These are phyloP conservation scores for Pangasianodon gigas DNA, from an alignment of 2,113 vertebrate genomes.

Conservation along the genomic window DNA sequence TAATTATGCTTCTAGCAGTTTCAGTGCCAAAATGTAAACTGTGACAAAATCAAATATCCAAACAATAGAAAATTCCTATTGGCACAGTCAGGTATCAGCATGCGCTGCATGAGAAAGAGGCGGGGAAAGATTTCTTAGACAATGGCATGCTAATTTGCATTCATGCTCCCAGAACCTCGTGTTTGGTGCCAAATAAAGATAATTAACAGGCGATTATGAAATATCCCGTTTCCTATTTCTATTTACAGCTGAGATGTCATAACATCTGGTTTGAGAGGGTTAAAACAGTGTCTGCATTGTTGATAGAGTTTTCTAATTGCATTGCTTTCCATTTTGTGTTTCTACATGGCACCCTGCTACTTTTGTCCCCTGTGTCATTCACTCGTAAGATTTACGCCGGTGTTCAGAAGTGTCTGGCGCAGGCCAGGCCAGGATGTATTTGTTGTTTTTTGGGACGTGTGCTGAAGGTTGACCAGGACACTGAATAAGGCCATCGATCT, in stretches of 20 bases:
- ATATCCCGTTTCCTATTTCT: background rate
- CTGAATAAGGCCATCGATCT: conserved; percentile 63
- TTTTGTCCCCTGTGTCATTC: background rate
- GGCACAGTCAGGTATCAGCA: background rate
- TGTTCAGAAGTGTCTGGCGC: background rate
- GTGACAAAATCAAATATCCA: conserved; percentile 23
- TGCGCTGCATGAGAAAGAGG: background rate
- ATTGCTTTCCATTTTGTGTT: background rate
- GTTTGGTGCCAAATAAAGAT: conserved; percentile 6
- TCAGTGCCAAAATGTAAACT: conserved; percentile 15
- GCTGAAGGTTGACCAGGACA: conserved; percentile 63
- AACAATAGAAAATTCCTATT: background rate
- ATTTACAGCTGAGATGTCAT: conserved; percentile 1
- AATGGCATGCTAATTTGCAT: conserved; percentile 3
- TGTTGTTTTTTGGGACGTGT: conserved; percentile 71
- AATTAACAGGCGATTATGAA: background rate
- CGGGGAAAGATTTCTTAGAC: background rate
- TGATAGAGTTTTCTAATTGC: background rate
- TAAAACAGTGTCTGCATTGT: background rate
- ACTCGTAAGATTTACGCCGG: background rate
- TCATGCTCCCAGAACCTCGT: background rate
- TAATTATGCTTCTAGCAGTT: conserved; percentile 13
- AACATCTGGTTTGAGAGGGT: background rate
- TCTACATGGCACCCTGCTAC: conserved; percentile 14
- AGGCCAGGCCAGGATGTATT: conserved; percentile 51